Evolutionary conservation across 2,113 vertebrate species (phyloP), one percentile per base, ranked within the genome.

Genomic region (Chlamydotis undulata): DNA sequence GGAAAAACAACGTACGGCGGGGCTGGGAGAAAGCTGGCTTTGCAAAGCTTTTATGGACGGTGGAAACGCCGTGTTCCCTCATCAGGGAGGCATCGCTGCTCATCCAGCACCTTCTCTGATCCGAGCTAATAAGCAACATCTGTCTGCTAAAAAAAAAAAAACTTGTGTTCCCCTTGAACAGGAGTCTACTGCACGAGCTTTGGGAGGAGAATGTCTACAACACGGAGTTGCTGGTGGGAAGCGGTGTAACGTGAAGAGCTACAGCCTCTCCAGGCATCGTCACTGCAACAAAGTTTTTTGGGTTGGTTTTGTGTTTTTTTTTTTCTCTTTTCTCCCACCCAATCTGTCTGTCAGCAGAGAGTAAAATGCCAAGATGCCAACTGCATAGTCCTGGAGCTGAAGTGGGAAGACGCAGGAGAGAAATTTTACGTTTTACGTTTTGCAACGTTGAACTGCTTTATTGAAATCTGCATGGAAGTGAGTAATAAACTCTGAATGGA

Each of bases 141-240:
- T 19, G 21, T 52, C 69, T 63, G 33, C 45, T 35, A 45, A 33
- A 49, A 43, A 76, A 49, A 43, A 76, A 45, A 77, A 43, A 68
- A 3, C 9, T 64, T 33, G 2, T 12, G 24, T 35, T 71, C 9
- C 1, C 18, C 39, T 83, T 21, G 24, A 82, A 10, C 49, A 52
- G 49, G 83, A 64, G 37, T 16, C 57, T 6, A 1, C 78, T 63
- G 82, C 22, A 10, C 1, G 2, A 63, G 15, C 4, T 53, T 28
- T 52, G 13, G 49, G 64, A 89, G 52, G 63, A 73, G 57, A 15
- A 3, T 6, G 29, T n/a, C 67, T n/a, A 2, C 0, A 1, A 3
- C 9, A 10, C 0, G 0, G 25, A 35, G 12, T 41, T 3, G 10
- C 56, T 50, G 68, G 28, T 84, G 78, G 37, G 63, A 80, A 64